These are phyloP conservation scores for Metacarcinus magister DNA, from an alignment of 2,888 invertebrate genomes.

Conservation along the genomic window DNA sequence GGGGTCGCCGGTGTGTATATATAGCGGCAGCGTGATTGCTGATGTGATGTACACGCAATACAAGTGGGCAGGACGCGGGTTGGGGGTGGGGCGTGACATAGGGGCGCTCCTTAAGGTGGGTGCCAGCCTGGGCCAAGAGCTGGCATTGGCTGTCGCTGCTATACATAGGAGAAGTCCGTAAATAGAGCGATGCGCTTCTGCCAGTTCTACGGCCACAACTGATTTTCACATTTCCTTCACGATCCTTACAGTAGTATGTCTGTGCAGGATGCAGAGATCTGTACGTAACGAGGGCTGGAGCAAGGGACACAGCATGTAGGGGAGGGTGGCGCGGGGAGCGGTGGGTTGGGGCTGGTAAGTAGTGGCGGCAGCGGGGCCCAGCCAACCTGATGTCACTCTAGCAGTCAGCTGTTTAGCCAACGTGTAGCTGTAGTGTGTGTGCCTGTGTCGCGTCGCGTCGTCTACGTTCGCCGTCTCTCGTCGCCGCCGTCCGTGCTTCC, in stretches of 20 bases:
- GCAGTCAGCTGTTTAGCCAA: slow-evolving; percentile 78
- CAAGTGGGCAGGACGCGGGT: slow-evolving; percentile 18
- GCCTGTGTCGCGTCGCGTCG: slow-evolving; percentile 74
- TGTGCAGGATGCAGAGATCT: not conserved
- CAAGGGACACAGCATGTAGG: not conserved
- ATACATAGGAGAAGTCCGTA: slow-evolving; percentile 79
- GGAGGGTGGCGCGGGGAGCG: not conserved
- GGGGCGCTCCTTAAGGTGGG: slow-evolving; percentile 69
- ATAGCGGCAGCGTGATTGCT: slow-evolving; percentile 21
- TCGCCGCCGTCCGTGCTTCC: slow-evolving; percentile 72
- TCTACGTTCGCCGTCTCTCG: slow-evolving; percentile 65
- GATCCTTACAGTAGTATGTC: not conserved
- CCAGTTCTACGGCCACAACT: slow-evolving; percentile 54
- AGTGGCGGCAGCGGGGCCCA: slow-evolving; percentile 65
- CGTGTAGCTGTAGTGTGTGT: slow-evolving; percentile 77
- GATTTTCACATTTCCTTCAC: not conserved
- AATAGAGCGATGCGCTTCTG: slow-evolving; percentile 73
- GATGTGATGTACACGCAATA: slow-evolving; percentile 4
- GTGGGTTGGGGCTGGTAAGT: not conserved
- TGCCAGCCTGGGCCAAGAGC: slow-evolving; percentile 74
- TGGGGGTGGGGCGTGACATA: slow-evolving; percentile 62
- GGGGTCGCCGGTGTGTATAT: not conserved
- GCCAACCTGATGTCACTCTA: slow-evolving; percentile 79
- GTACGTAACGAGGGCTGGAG: not conserved
- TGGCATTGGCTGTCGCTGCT: slow-evolving; percentile 78